These are phyloP conservation scores for Acrobasis repandana DNA, from an alignment of 2,888 invertebrate genomes.

Conservation along the genomic window DNA sequence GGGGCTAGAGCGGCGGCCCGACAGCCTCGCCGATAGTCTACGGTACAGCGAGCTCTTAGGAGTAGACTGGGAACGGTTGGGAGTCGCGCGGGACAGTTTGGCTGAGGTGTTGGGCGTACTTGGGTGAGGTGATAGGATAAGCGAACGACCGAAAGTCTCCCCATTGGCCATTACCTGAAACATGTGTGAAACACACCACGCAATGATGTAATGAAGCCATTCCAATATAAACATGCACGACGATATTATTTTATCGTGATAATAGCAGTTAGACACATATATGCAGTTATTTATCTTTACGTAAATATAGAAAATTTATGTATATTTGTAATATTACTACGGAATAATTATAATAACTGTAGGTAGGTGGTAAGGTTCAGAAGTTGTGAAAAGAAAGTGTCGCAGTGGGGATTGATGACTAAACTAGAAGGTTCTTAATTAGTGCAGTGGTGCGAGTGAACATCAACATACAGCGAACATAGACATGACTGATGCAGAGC, in stretches of 20 bases:
- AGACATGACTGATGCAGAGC: slow-evolving; percentile 23
- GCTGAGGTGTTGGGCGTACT: slow-evolving; percentile 64
- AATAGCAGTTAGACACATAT: slow-evolving; percentile 65
- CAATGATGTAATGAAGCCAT: slow-evolving; percentile 83
- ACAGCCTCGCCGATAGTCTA: slow-evolving; percentile 73
- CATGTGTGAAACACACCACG: slow-evolving; percentile 84
- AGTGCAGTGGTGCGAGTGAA: slow-evolving; percentile 24
- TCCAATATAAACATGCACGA: slow-evolving; percentile 80
- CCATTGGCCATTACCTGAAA: slow-evolving; percentile 88
- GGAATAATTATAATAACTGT: not conserved
- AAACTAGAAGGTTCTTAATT: slow-evolving; percentile 6
- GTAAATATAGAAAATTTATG: not conserved
- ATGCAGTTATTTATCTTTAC: slow-evolving; percentile 27
- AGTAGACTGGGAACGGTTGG: slow-evolving; percentile 71
- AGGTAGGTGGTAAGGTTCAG: not conserved
- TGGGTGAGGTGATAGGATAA: slow-evolving; percentile 79
- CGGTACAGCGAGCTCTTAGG: slow-evolving; percentile 77
- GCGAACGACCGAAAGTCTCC: slow-evolving; percentile 86
- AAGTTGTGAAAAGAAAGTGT: slow-evolving; percentile 1
- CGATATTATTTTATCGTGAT: slow-evolving; percentile 60
- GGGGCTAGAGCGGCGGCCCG: slow-evolving; percentile 63
- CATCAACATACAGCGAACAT: slow-evolving; percentile 17
- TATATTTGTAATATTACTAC: slow-evolving; percentile 4
- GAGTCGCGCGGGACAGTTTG: slow-evolving; percentile 64
- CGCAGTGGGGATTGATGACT: not conserved